These are phyloP conservation scores for Mus pahari DNA, from an alignment of 2,113 vertebrate species.

Conservation along the genomic window DNA sequence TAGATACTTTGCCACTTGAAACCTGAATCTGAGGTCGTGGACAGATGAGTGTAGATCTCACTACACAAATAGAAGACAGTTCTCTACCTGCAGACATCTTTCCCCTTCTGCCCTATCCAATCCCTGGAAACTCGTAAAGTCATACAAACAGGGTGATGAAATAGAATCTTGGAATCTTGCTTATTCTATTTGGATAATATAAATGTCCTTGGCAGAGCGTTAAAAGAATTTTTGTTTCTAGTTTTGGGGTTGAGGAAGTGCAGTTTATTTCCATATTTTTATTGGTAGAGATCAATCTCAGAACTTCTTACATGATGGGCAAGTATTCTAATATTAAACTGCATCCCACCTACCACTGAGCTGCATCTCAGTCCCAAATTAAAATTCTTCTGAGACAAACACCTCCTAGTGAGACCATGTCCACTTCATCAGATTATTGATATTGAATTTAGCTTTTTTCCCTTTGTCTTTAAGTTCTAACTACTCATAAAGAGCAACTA, in stretches of 20 bases:
- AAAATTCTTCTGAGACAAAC: background rate
- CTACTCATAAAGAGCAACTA: background rate
- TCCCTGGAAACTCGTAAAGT: background rate
- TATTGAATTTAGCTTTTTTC: background rate
- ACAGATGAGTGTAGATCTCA: background rate
- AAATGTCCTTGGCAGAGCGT: background rate
- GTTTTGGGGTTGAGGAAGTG: background rate
- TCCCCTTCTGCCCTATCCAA: background rate
- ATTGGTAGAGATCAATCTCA: background rate
- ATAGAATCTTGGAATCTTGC: background rate
- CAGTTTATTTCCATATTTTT: background rate
- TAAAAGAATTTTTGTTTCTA: background rate
- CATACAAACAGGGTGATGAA: background rate
- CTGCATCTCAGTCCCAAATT: background rate
- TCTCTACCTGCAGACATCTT: background rate
- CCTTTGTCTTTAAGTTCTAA: background rate
- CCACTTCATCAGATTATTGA: background rate
- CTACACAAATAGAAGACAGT: background rate
- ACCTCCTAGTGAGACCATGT: background rate
- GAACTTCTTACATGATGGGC: background rate
- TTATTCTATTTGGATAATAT: background rate
- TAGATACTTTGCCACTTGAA: background rate
- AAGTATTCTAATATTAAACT: background rate
- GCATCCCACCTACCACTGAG: background rate
- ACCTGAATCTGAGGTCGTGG: background rate